Evolutionary conservation across 2,888 invertebrate genomes (phyloP).

Genomic region (Dexiosoma caninum): DNA sequence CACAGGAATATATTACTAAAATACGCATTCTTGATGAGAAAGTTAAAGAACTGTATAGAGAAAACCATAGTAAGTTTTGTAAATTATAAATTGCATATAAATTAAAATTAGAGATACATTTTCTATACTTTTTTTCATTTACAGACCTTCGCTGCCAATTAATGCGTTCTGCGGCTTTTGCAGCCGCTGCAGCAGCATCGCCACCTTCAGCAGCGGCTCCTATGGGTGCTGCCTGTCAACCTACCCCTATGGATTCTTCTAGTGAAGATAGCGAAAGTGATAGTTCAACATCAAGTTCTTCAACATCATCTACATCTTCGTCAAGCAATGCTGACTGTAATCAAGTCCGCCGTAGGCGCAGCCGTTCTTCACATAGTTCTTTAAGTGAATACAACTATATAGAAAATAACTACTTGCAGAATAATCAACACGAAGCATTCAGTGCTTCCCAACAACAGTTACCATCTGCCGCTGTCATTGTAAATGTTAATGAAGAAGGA

Average conservation of each 20-base stretch:
- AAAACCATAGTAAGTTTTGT: conserved; percentile 77
- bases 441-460: neutral
- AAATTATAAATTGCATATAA: conserved; percentile 36
- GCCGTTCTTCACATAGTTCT: conserved; percentile 68
- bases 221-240: conserved; percentile 71
- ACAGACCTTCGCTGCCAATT: conserved; percentile 74
- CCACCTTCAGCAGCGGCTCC: conserved; percentile 74
- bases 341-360: conserved; percentile 64
- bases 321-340: conserved; percentile 65
- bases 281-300: conserved; percentile 79
- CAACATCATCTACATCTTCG: conserved; percentile 74
- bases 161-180: conserved; percentile 71
- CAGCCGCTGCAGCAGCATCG: conserved; percentile 71
- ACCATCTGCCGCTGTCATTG: neutral
- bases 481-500: conserved; percentile 25
- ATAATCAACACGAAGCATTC: conserved; percentile 29
- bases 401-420: conserved; percentile 55
- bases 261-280: conserved; percentile 80
- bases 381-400: conserved; percentile 66
- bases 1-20: conserved; percentile 78
- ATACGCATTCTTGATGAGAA: conserved; percentile 79
- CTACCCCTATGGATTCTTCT: conserved; percentile 75
- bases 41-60: conserved; percentile 79
- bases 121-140: too few relatives aligned
- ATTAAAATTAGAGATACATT: too few relatives aligned